phyloP scores from a whole-genome alignment of 2,797 vertebrate species.

The Takifugu rubripes region DNA sequence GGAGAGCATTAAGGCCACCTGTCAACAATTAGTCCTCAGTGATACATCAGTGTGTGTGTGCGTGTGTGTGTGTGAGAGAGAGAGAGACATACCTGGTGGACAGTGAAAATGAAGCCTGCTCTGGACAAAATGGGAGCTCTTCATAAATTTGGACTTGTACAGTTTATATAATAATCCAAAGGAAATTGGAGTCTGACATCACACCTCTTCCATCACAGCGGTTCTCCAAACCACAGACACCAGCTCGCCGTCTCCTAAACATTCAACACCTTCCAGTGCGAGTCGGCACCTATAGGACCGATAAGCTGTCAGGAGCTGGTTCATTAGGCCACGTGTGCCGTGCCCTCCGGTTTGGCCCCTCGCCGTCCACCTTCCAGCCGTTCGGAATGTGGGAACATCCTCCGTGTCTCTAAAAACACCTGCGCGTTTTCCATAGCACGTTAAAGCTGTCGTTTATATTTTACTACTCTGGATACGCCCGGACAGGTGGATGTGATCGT shows the following conservation, averaged over 20 bases:
- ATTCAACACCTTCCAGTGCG: slow-evolving; percentile 14
- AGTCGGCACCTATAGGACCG: slow-evolving; percentile 5
- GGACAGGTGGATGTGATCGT: background rate
- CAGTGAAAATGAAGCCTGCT: background rate
- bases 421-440: background rate
- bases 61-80: slow-evolving; percentile 7
- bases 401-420: slow-evolving; percentile 4
- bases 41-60: slow-evolving; percentile 43
- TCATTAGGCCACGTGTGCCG: background rate
- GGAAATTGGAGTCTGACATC: slow-evolving; percentile 48
- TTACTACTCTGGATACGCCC: background rate
- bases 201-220: slow-evolving; percentile 42
- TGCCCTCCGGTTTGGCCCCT: background rate
- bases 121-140: slow-evolving; percentile 19
- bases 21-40: slow-evolving; percentile 77
- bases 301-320: background rate
- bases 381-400: background rate
- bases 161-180: slow-evolving; percentile 17
- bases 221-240: slow-evolving; percentile 36
- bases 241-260: slow-evolving; percentile 14
- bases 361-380: background rate
- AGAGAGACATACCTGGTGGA: background rate
- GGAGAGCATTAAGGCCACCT: slow-evolving; percentile 68
- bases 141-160: slow-evolving; percentile 25
- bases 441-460: background rate